Percentiles rank a stretch among this genome's conserved stretches.
Evolutionary conservation across 2,797 vertebrate genomes (phyloP).

Genomic region (Rhodeus uyekii): DNA sequence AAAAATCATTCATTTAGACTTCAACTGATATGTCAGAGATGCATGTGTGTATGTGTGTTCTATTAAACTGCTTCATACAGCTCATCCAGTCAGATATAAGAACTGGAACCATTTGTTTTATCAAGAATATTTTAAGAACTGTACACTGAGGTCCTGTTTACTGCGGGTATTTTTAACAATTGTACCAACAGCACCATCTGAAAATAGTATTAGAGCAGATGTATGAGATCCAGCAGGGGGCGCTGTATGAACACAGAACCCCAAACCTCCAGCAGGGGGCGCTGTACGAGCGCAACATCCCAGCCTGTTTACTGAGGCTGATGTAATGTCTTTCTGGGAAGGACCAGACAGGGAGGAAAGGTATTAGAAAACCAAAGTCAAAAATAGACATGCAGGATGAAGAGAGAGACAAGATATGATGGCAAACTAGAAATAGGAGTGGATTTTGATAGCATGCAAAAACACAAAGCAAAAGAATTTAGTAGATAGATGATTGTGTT

Average conservation of each 20-base stretch:
- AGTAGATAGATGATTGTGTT: neutral
- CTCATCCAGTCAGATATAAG: neutral
- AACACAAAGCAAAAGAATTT: neutral
- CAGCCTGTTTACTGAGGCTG: constrained; percentile 68
- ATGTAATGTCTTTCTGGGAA: constrained; percentile 70
- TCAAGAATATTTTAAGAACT: neutral
- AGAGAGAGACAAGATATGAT: constrained; percentile 46
- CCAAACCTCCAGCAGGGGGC: constrained; percentile 72
- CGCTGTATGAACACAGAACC: constrained; percentile 61
- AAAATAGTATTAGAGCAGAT: constrained; percentile 33
- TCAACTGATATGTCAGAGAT: neutral
- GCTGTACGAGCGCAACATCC: constrained; percentile 59
- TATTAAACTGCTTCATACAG: neutral
- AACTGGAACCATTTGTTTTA: neutral
- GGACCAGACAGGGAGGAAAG: constrained; percentile 58
- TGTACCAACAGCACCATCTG: neutral
- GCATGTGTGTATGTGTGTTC: neutral
- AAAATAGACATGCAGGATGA: constrained; percentile 34
- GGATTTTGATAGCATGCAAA: neutral
- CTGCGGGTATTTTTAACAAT: neutral
- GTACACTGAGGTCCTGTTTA: neutral
- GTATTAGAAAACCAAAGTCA: neutral
- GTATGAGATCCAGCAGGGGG: constrained; percentile 67
- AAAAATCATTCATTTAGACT: neutral
- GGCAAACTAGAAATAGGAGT: neutral